Evolutionary conservation across 1,140 invertebrate genomes (phyloP), one percentile per base, ranked within the genome.

Genomic region (Scaptomyza hsui): DNA sequence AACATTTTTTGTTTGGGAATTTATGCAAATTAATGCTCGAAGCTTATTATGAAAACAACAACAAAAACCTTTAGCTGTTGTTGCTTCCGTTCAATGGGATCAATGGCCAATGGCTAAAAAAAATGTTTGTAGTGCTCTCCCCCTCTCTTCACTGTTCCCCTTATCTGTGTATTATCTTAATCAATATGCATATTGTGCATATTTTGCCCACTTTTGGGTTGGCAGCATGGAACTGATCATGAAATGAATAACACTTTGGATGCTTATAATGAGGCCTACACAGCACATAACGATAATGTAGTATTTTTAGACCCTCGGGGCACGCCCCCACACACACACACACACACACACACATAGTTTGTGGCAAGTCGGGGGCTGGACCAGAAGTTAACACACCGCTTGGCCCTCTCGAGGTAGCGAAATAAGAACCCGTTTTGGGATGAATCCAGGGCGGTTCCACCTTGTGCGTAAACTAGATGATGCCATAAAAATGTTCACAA

Each of bases 381-480:
- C 51, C 51, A 51, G 49, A 37, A 29, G 26, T n/a, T n/a, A n/a
- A n/a, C n/a, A n/a, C n/a, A 24, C 7, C 7, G 6, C 26, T 9
- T 29, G 26, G 26, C 26, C 26, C 26, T 29, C 26, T 29, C 5
- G 9, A 29, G 9, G 2, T 2, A n/a, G 7, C 4, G 1, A 26
- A 19, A 21, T 12, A 15, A 19, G 67, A 72, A 72, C 69, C 7
- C 32, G 69, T 72, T 72, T 53, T 15, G 4, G 21, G n/a, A 4
- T 21, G 21, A 37, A 18, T 61, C 42, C 49, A 44, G 47, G 32
- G 44, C 59, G 15, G 1, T 32, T n/a, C 35, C 37, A 24, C 7
- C 16, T 15, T 65, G 48, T 60, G 63, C 35, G 55, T 72, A 59
- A 67, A 72, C 70, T 68, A 68, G 63, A 60, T 68, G 63, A 68